Conservation (phyloP, 1,140 invertebrate genomes). For the Nasonia longicornis region DNA sequence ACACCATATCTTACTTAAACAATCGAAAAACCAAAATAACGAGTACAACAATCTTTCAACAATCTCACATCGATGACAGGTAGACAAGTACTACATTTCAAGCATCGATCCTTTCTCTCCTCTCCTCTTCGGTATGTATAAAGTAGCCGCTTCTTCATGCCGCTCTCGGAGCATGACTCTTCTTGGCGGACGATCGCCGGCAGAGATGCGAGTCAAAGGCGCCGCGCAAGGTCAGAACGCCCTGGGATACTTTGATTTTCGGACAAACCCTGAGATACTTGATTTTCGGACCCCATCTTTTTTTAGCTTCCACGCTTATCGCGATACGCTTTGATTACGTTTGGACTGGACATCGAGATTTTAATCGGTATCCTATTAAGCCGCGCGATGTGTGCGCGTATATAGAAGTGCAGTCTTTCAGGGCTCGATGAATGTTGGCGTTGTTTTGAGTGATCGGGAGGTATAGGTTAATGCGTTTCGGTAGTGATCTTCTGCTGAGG, state of each 20-base stretch:
- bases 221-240: conserved; percentile 43
- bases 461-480: conserved; percentile 8
- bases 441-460: conserved; percentile 15
- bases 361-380: conserved; percentile 34
- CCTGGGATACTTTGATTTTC: conserved; percentile 34
- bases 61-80: background rate
- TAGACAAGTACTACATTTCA: background rate
- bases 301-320: conserved; percentile 43
- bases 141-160: conserved; percentile 6
- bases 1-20: too few relatives aligned
- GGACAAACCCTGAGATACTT: conserved; percentile 23
- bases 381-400: background rate
- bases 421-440: background rate
- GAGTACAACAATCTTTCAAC: background rate
- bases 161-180: conserved; percentile 20
- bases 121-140: background rate
- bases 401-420: background rate
- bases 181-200: background rate
- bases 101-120: background rate
- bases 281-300: conserved; percentile 14
- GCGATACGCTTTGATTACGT: conserved; percentile 42
- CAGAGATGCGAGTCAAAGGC: conserved; percentile 25
- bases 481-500: background rate
- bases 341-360: conserved; percentile 30
- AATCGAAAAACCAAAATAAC: background rate